Evolutionary conservation across 2,888 invertebrate species (phyloP).

Genomic region (Hypselothyrea guttata): DNA sequence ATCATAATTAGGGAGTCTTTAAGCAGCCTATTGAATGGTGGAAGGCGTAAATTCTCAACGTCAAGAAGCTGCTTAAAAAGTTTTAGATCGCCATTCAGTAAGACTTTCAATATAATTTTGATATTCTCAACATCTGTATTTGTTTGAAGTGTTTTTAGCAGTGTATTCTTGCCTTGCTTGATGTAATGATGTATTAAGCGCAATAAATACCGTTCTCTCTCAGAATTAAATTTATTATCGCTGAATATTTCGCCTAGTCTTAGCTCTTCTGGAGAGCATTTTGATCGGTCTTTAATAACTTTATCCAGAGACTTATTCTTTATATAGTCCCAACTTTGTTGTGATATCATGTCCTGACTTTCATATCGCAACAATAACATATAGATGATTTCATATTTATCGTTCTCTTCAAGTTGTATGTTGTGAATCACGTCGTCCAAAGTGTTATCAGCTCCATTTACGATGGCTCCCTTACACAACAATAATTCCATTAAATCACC

Average conservation of each 20-base stretch:
- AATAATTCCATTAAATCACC: slow-evolving; percentile 11
- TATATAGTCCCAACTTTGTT: not conserved
- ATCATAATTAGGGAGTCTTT: too few species aligned
- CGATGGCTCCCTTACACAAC: not conserved
- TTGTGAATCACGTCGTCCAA: slow-evolving; percentile 5
- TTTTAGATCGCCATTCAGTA: too few species aligned
- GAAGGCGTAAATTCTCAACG: too few species aligned
- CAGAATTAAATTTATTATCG: not conserved
- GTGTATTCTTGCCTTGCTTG: not conserved
- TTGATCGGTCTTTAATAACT: not conserved
- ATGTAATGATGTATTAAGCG: not conserved
- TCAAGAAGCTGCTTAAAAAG: too few species aligned
- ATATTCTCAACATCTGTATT: not conserved
- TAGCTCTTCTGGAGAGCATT: too few species aligned
- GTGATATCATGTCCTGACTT: not conserved
- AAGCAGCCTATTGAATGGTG: too few species aligned
- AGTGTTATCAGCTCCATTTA: not conserved
- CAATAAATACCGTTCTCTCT: too few species aligned
- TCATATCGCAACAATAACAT: slow-evolving; percentile 1
- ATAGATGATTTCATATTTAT: slow-evolving; percentile 8
- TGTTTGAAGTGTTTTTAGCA: not conserved
- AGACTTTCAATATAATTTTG: not conserved
- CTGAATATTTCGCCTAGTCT: too few species aligned
- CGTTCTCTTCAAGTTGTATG: not conserved
- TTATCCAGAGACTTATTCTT: not conserved